A percentile compares a stretch with the other conserved stretches of the same genome.
These are phyloP conservation scores for Acleris holmiana DNA, from an alignment of 2,888 invertebrate genomes.

Conservation along the genomic window DNA sequence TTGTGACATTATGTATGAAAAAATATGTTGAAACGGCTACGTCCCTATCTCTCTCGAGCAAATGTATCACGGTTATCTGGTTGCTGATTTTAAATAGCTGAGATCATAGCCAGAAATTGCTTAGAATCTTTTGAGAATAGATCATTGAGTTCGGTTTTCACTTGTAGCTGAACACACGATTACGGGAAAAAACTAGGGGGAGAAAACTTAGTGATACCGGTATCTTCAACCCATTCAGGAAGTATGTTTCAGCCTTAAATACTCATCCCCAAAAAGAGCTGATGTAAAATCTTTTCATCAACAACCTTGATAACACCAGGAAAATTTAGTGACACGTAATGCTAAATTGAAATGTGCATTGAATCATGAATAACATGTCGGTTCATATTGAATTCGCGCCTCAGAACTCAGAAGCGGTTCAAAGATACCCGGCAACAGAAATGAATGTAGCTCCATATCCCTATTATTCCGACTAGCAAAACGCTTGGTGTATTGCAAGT, in stretches of 20 bases:
- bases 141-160: no score
- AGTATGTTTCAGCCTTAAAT: neutral
- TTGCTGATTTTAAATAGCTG: no score
- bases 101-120: no score
- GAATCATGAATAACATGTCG: constrained; percentile 33
- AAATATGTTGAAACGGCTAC: no score
- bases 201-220: no score
- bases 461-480: constrained; percentile 25
- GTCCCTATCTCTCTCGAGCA: no score
- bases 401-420: constrained; percentile 11
- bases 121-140: no score
- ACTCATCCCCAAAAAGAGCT: neutral
- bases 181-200: no score
- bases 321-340: constrained; percentile 27
- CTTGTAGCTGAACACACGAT: no score
- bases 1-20: no score
- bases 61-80: no score
- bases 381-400: constrained; percentile 31
- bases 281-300: constrained; percentile 1
- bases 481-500: constrained; percentile 31
- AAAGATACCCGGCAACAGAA: constrained; percentile 19
- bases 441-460: constrained; percentile 27
- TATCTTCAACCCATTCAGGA: neutral
- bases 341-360: constrained; percentile 36
- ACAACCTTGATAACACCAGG: neutral